A percentile compares a stretch with the other conserved stretches of the same genome.
These are phyloP conservation scores for Cossypha heuglini DNA, from an alignment of 2,797 vertebrate species.

Conservation along the genomic window DNA sequence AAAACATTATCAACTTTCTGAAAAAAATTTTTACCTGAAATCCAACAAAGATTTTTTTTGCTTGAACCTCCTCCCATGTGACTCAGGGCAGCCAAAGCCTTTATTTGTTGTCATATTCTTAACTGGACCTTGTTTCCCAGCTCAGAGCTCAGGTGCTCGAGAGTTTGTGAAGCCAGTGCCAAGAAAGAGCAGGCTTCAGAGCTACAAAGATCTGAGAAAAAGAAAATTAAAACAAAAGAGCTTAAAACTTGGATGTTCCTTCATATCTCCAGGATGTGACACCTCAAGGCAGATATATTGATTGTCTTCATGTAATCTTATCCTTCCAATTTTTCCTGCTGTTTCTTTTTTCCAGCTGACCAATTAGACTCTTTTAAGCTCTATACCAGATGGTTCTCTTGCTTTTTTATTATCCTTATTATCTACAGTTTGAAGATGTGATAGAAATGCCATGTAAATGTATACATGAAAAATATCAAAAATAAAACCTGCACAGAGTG, in stretches of 20 bases:
- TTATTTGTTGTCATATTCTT: neutral
- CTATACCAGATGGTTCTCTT: neutral
- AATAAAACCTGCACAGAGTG: neutral
- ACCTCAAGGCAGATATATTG: neutral
- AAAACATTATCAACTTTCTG: neutral
- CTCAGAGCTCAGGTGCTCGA: neutral
- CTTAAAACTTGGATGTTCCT: neutral
- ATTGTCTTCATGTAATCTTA: neutral
- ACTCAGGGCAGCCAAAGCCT: neutral
- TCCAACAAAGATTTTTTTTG: neutral
- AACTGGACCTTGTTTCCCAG: neutral
- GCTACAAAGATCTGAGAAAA: neutral
- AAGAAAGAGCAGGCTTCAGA: neutral
- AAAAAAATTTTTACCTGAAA: neutral
- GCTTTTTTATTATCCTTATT: neutral
- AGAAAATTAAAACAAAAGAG: neutral
- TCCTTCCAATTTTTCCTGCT: neutral
- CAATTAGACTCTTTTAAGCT: neutral
- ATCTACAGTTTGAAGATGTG: neutral
- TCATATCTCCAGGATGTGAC: neutral
- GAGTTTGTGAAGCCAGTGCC: neutral
- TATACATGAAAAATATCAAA: neutral
- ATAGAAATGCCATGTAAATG: neutral
- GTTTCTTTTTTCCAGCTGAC: neutral
- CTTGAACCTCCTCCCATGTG: neutral